Evolutionary conservation across 2,113 vertebrate species (phyloP).

Genomic region (Caretta caretta): DNA sequence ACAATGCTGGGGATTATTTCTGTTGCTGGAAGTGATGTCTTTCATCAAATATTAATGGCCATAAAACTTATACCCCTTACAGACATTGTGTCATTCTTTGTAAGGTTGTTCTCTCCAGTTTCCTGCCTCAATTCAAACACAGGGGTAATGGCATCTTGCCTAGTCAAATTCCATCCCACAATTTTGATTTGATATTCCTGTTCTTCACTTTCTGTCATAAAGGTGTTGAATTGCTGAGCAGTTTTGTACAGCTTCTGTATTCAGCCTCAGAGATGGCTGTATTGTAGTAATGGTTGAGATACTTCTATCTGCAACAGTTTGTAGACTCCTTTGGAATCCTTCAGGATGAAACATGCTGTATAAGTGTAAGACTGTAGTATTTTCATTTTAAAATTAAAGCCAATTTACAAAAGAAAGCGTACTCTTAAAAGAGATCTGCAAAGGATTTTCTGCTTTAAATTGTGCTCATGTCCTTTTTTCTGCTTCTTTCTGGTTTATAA

Average conservation of each 20-base stretch:
- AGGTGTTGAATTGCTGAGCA: background rate
- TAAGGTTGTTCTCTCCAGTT: background rate
- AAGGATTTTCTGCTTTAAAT: background rate
- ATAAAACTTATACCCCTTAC: background rate
- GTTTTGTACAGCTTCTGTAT: background rate
- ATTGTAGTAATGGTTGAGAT: background rate
- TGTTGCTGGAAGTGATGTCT: background rate
- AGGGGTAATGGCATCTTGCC: background rate
- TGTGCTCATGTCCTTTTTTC: background rate
- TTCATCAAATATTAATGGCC: background rate
- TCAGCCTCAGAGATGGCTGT: background rate
- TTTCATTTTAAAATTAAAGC: background rate
- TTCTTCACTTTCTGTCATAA: background rate
- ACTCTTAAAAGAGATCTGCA: background rate
- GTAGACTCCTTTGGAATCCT: background rate
- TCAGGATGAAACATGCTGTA: background rate
- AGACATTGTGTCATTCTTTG: background rate
- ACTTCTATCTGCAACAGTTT: background rate
- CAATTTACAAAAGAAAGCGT: background rate
- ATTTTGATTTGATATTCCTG: background rate
- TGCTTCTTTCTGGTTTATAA: background rate
- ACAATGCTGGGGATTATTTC: background rate
- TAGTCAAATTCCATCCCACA: background rate
- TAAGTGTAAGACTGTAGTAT: background rate
- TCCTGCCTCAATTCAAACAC: background rate